phyloP scores from a whole-genome alignment of 1,140 invertebrate species.

The Trypoxylus dichotomus region DNA sequence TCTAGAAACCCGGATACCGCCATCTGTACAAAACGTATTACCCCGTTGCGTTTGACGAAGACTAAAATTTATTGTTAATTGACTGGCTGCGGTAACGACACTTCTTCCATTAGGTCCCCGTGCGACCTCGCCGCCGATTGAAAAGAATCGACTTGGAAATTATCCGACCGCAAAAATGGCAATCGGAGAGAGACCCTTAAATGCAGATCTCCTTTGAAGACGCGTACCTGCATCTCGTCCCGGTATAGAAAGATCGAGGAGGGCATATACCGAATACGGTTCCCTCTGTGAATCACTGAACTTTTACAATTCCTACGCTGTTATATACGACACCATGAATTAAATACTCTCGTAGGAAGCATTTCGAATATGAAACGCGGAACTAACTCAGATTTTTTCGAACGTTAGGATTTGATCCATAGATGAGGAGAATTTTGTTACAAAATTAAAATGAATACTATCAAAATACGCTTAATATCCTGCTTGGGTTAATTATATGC shows the following conservation, averaged over 20 bases:
- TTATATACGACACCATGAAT: not conserved
- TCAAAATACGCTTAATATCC: too few relatives aligned
- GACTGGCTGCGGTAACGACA: slow-evolving; percentile 21
- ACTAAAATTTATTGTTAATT: slow-evolving; percentile 25
- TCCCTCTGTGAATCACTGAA: not conserved
- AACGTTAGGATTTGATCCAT: too few relatives aligned
- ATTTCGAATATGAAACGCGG: not conserved
- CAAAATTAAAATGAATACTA: too few relatives aligned
- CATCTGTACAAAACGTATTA: slow-evolving; percentile 13
- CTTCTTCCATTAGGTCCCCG: slow-evolving; percentile 7
- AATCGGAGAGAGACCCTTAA: slow-evolving; percentile 16
- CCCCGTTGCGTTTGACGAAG: slow-evolving; percentile 17
- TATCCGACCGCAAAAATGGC: slow-evolving; percentile 17
- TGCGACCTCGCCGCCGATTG: not conserved
- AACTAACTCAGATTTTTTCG: not conserved
- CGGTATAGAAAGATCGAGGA: not conserved
- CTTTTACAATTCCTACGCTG: not conserved
- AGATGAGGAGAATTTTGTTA: too few relatives aligned
- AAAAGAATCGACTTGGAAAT: slow-evolving; percentile 24
- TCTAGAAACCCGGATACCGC: not conserved
- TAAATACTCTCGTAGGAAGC: not conserved
- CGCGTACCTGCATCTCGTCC: not conserved
- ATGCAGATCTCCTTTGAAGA: slow-evolving; percentile 25
- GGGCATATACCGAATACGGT: slow-evolving; percentile 2
- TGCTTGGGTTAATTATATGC: too few relatives aligned